A percentile compares a stretch with the other conserved stretches of the same genome.
These are phyloP conservation scores for Riptortus pedestris DNA, from an alignment of 1,140 invertebrate species.

Conservation along the genomic window DNA sequence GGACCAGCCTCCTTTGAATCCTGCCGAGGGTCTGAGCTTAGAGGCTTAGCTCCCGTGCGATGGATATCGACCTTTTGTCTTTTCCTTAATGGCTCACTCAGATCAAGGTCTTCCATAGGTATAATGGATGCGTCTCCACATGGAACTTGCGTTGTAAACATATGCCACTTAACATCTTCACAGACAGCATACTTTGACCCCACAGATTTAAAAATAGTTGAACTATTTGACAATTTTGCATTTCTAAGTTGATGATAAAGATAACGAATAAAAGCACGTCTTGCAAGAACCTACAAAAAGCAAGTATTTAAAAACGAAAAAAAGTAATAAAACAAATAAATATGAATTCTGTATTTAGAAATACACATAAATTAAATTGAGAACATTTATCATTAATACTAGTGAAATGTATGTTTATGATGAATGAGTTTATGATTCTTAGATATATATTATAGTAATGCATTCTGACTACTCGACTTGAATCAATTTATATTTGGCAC, in stretches of 20 bases:
- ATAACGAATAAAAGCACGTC: conserved; percentile 70
- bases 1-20: conserved; percentile 46
- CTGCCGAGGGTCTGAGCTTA: conserved; percentile 42
- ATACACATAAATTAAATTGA: no score
- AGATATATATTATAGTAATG: no score
- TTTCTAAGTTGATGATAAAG: conserved; percentile 53
- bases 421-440: no score
- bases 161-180: conserved; percentile 60
- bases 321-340: no score
- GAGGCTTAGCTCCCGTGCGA: conserved; percentile 82
- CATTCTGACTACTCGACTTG: no score
- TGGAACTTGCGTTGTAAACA: conserved; percentile 77
- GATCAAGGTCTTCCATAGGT: conserved; percentile 25
- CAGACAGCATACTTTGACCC: conserved; percentile 40
- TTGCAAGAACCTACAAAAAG: conserved; percentile 50
- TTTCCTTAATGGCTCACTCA: conserved; percentile 14
- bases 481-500: no score
- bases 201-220: conserved; percentile 38
- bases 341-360: no score
- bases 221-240: conserved; percentile 35
- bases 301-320: no score
- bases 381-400: no score
- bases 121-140: conserved; percentile 94
- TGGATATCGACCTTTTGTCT: conserved; percentile 46
- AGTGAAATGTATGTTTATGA: no score